Evolutionary conservation across 1,140 invertebrate genomes (phyloP), one percentile per base, ranked within the genome.

Genomic region (Pseudobourletiella spinata): DNA sequence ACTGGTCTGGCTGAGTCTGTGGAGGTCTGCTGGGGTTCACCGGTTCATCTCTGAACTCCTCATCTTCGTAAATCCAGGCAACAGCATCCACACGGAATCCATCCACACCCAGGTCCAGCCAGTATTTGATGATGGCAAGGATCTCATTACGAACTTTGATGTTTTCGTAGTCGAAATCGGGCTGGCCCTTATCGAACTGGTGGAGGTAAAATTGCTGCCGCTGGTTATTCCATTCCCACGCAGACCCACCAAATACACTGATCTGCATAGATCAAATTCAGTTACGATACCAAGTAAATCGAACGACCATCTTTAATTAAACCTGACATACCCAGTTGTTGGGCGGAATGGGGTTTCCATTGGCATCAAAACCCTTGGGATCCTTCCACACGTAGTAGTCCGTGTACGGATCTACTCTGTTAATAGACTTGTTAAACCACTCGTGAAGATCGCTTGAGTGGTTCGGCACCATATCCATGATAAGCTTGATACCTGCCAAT

Each of bases 141-240:
- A 89, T 82, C 69, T 83, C 82, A 66, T 82, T 71, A 0, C 79
- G 75, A 1, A 89, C 80, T 44, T 71, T 71, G 3, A 77, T 73
- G 70, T 83, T 83, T n/a, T 81, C 76, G 70, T 84, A 86, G 73
- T 89, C 89, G 0, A 90, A 75, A 71, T 90, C 87, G 1, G 88
- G 87, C 71, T 88, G 86, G 35, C 81, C 79, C 48, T 76, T 75
- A 0, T 80, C 74, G 71, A 87, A 88, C 66, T 86, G 82, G 73
- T 88, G 86, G 1, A 85, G 75, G 71, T 89, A 91, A 70, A 81
- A 91, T 73, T 88, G 82, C 28, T 82, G 74, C 20, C 87, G 78
- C 43, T 75, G 71, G 43, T 82, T 76, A 68, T 83, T 81, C 73
- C 80, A 88, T 63, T 80, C 74, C 88, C 88, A 90, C 6, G 85